Evolutionary conservation across 2,113 vertebrate genomes (phyloP), one percentile per base, ranked within the genome.

Genomic region (Silurus glanis): DNA sequence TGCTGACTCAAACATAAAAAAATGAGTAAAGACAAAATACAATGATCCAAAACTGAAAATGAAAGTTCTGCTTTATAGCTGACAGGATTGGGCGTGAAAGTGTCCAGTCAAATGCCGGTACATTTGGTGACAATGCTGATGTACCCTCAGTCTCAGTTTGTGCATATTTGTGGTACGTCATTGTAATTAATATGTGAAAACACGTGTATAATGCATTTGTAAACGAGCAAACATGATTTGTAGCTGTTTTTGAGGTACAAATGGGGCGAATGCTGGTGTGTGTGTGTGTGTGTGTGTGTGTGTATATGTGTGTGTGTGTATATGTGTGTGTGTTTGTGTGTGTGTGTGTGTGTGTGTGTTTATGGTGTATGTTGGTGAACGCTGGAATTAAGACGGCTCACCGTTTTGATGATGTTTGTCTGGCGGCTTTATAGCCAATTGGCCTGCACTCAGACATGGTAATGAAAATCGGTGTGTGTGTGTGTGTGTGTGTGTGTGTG

Each of bases 391-490:
- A 53, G 49, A 49, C 28, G 53, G 53, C 14, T 79, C 53, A 0
- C 3, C 8, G 14, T 25, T 25, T 28, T 12, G 58, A 28, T 56
- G 28, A 56, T 28, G n/a, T 56, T 58, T 56, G 75, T 79, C 53
- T 79, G n/a, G 75, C 7, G 7, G 53, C 49, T 53, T 47, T n/a
- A 28, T 51, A 79, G 53, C 12, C 75, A 79, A 51, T 79, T 58
- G 53, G 53, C 75, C 75, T 79, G 75, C 75, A 79, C 75, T 79
- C 75, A 79, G 75, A 79, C 75, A 28, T 5, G n/a, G 12, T 58
- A 76, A 76, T 76, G 74, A 76, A 76, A 51, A 51, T 76, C 9
- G n/a, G n/a, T n/a, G n/a, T 37, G 37, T 37, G 37, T 37, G 37
- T 37, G 2, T 37, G 37, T 37, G 37, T 37, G 37, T 37, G 37